Evolutionary conservation across 2,113 vertebrate genomes (phyloP).

Genomic region (Brevimyrus niger): DNA sequence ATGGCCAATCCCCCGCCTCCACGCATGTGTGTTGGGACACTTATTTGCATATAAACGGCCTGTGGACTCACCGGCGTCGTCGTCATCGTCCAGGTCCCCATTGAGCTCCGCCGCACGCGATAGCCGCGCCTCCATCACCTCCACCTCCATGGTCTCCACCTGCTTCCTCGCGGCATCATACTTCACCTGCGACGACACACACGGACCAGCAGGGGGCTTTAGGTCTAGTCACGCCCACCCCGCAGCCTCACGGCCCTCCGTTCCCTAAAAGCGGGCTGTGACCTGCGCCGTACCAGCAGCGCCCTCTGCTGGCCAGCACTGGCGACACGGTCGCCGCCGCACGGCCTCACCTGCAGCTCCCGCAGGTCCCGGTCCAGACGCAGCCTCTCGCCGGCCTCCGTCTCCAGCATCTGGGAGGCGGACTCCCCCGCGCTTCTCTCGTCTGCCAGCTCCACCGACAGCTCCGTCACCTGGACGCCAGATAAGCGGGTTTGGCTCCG

Average conservation of each 20-base stretch:
- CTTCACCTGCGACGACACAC: conserved; percentile 62
- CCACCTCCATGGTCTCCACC: conserved; percentile 88
- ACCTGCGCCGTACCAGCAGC: neutral
- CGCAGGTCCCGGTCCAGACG: conserved; percentile 89
- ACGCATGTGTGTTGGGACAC: conserved; percentile 51
- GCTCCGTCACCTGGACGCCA: conserved; percentile 74
- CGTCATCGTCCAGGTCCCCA: conserved; percentile 75
- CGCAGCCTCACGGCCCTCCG: neutral
- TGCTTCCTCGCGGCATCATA: conserved; percentile 82
- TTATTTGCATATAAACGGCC: conserved; percentile 63
- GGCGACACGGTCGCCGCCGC: neutral
- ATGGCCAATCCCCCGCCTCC: neutral
- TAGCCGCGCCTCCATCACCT: conserved; percentile 91
- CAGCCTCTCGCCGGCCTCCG: conserved; percentile 81
- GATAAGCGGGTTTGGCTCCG: neutral
- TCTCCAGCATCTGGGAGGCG: conserved; percentile 86
- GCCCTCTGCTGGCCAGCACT: neutral
- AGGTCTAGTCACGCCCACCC: neutral
- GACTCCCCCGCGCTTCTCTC: conserved; percentile 93
- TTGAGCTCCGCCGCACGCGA: conserved; percentile 85
- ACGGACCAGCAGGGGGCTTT: neutral
- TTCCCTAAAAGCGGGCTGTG: neutral
- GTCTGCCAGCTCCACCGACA: conserved; percentile 85
- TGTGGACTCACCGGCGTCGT: conserved; percentile 63
- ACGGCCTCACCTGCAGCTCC: conserved; percentile 75